phyloP scores from a whole-genome alignment of 1,140 invertebrate species.

The Steinernema feltiae region DNA sequence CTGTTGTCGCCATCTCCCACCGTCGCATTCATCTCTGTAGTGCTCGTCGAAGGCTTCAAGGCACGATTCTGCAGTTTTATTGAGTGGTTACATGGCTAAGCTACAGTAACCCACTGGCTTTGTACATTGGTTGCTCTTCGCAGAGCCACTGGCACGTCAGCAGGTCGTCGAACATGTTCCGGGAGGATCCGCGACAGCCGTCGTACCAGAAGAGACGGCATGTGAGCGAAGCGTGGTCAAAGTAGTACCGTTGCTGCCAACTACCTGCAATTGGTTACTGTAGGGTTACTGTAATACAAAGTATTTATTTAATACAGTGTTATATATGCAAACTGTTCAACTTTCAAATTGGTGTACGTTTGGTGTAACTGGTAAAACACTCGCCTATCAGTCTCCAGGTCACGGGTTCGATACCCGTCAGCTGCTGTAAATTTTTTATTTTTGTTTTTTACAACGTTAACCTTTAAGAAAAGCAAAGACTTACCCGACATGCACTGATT shows the following conservation, averaged over 20 bases:
- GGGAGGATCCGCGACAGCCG: slow-evolving; percentile 40
- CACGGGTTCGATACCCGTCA: no score
- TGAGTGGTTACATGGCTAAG: not conserved
- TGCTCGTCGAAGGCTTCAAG: slow-evolving; percentile 49
- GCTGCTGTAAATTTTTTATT: no score
- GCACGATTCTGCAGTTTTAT: slow-evolving; percentile 41
- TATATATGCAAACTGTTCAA: no score
- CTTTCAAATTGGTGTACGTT: no score
- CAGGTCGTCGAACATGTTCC: slow-evolving; percentile 51
- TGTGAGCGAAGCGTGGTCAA: slow-evolving; percentile 48
- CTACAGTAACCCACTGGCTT: slow-evolving; percentile 20
- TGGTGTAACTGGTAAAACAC: no score
- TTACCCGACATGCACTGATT: slow-evolving; percentile 46
- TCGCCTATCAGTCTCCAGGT: not conserved
- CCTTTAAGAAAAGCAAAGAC: slow-evolving; percentile 26
- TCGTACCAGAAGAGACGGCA: slow-evolving; percentile 45
- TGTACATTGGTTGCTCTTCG: slow-evolving; percentile 40
- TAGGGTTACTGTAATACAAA: no score
- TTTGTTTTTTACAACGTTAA: no score
- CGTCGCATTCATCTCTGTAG: slow-evolving; percentile 54
- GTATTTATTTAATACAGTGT: no score
- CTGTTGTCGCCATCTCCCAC: slow-evolving; percentile 47
- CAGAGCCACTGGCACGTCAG: slow-evolving; percentile 54
- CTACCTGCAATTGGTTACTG: slow-evolving; percentile 45
- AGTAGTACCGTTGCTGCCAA: slow-evolving; percentile 53